These are phyloP conservation scores for Dicyrtoma fusca DNA, from an alignment of 2,888 invertebrate species.

Conservation along the genomic window DNA sequence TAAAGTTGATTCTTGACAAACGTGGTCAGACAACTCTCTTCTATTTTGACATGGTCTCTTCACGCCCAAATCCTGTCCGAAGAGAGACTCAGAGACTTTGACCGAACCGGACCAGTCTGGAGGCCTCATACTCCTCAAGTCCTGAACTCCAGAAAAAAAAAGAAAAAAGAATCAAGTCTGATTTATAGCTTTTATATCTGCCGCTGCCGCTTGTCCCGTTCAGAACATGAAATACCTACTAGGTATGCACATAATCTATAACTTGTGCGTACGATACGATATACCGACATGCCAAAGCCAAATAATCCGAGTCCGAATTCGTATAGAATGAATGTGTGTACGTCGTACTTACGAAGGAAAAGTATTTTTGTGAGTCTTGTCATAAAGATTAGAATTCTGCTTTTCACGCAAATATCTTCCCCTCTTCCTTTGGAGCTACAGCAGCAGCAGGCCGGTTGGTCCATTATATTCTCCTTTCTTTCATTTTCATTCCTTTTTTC, in stretches of 20 bases:
- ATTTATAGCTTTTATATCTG: constrained; percentile 42
- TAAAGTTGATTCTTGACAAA: constrained; percentile 1
- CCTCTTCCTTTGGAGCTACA: too few relatives aligned
- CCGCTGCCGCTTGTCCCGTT: constrained; percentile 24
- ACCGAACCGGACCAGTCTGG: not conserved
- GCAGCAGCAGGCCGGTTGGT: constrained; percentile 3
- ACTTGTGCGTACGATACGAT: too few relatives aligned
- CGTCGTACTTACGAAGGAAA: too few relatives aligned
- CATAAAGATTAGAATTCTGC: constrained; percentile 45
- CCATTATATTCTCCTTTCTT: not conserved
- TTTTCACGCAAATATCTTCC: constrained; percentile 38
- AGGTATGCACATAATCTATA: too few relatives aligned
- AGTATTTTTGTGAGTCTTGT: constrained; percentile 22
- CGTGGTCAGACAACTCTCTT: not conserved
- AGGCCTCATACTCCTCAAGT: not conserved
- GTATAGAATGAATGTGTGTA: too few relatives aligned
- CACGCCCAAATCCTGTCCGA: constrained; percentile 34
- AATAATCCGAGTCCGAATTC: too few relatives aligned
- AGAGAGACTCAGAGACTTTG: not conserved
- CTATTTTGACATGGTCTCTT: not conserved
- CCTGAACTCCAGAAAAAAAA: not conserved
- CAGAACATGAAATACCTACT: too few relatives aligned
- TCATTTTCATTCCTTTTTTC: constrained; percentile 23
- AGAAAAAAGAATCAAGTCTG: constrained; percentile 21
- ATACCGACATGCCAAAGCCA: too few relatives aligned